phyloP scores from a whole-genome alignment of 2,888 invertebrate genomes.

The Eupithecia abbreviata region DNA sequence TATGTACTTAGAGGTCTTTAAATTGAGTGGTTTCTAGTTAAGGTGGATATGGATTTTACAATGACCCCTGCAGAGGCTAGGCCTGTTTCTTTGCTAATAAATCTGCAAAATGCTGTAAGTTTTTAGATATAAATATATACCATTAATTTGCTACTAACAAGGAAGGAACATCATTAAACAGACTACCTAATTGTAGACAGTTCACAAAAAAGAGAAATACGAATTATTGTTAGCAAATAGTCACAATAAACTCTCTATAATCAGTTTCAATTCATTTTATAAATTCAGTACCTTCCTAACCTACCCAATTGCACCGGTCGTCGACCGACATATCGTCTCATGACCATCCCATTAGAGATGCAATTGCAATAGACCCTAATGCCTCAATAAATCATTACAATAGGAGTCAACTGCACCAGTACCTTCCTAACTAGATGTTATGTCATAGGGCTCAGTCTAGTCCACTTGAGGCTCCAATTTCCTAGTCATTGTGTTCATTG shows the following conservation, averaged over 20 bases:
- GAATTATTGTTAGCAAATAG: no score
- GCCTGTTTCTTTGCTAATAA: not conserved
- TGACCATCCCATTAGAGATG: not conserved
- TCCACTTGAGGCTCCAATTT: slow-evolving; percentile 17
- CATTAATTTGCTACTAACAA: not conserved
- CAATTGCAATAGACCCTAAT: slow-evolving; percentile 14
- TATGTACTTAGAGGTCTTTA: no score
- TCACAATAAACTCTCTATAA: no score
- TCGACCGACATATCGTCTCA: not conserved
- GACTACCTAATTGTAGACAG: not conserved
- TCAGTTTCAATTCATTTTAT: not conserved
- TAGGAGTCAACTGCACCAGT: slow-evolving; percentile 12
- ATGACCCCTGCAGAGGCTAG: no score
- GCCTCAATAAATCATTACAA: slow-evolving; percentile 18
- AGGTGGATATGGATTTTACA: no score
- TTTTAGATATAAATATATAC: not conserved
- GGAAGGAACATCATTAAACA: no score
- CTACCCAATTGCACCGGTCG: not conserved
- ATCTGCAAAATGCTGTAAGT: not conserved
- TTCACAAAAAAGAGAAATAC: not conserved
- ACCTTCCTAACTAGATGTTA: not conserved
- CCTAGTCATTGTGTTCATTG: slow-evolving; percentile 30
- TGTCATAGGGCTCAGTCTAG: slow-evolving; percentile 14
- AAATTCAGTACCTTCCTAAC: not conserved
- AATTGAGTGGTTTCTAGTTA: no score